Conservation (phyloP, 2,113 vertebrate genomes). For the Syrrhaptes paradoxus region DNA sequence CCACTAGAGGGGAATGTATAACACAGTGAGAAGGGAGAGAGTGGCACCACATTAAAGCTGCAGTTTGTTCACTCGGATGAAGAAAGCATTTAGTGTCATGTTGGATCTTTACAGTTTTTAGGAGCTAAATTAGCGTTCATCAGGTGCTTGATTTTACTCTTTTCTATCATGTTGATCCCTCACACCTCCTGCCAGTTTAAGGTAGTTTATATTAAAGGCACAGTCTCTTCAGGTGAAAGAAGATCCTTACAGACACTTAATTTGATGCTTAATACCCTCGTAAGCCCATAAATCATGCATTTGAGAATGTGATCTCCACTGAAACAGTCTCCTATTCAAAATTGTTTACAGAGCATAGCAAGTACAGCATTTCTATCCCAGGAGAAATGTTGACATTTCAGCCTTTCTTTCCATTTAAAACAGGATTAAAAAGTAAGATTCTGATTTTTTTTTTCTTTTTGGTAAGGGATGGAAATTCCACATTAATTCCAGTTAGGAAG, state of each 20-base stretch:
- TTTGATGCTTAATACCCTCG: neutral
- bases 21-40: neutral
- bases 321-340: conserved; percentile 22
- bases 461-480: neutral
- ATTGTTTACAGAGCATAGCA: neutral
- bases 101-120: neutral
- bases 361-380: neutral
- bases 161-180: neutral
- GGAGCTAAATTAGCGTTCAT: neutral
- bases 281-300: conserved; percentile 7
- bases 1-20: conserved; percentile 53
- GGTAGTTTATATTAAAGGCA: neutral
- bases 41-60: neutral
- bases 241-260: neutral
- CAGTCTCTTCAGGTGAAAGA: neutral
- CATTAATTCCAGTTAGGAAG: conserved; percentile 12
- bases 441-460: neutral
- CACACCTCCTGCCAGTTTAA: neutral
- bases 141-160: neutral
- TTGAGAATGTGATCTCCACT: neutral
- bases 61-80: neutral
- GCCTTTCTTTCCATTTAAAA: conserved; percentile 3
- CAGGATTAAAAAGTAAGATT: neutral
- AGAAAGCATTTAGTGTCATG: neutral
- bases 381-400: conserved; percentile 11